Conservation (phyloP, 1,140 invertebrate genomes). For the Lepidurus couesii region DNA sequence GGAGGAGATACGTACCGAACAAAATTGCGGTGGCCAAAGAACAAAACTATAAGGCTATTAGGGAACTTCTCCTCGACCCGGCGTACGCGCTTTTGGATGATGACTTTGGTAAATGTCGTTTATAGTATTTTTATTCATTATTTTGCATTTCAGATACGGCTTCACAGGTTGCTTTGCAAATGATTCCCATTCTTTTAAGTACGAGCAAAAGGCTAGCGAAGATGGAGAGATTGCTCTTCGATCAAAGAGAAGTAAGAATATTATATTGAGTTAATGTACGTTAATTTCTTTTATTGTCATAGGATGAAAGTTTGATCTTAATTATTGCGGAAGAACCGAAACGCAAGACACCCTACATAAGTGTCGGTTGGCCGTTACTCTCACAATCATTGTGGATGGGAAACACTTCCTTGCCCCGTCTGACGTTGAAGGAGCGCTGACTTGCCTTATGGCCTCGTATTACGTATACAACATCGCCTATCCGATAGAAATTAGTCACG, state of each 20-base stretch:
- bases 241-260: not conserved
- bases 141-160: not conserved
- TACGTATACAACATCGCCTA: too few species aligned
- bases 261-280: not conserved
- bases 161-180: not conserved
- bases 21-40: not conserved
- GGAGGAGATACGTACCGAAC: not conserved
- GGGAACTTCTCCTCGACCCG: not conserved
- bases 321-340: conserved; percentile 1
- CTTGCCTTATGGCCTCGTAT: not conserved
- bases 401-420: not conserved
- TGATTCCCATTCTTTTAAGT: not conserved
- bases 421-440: not conserved
- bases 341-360: not conserved
- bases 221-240: not conserved
- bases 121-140: not conserved
- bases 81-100: not conserved
- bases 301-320: not conserved
- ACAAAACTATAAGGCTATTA: not conserved
- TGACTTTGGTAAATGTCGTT: not conserved
- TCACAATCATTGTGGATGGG: not conserved
- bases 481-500: too few species aligned
- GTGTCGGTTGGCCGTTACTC: not conserved
- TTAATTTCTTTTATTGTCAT: not conserved
- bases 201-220: not conserved